Percentiles rank a stretch among this genome's conserved stretches.
These are phyloP conservation scores for Drosophila ironensis DNA, from an alignment of 1,140 invertebrate genomes.

Conservation along the genomic window DNA sequence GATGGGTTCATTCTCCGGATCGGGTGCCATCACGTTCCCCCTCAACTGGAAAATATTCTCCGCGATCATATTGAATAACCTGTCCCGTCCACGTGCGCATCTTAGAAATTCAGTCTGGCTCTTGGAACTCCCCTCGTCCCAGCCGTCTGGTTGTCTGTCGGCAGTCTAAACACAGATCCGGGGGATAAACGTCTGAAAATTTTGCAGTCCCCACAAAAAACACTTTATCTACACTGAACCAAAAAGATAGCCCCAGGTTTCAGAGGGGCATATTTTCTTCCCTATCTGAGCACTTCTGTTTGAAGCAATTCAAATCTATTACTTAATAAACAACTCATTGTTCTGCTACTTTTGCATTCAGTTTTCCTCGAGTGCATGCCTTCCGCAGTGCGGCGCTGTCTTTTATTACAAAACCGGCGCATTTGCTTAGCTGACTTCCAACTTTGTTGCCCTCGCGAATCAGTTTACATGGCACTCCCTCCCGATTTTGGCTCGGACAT, in stretches of 20 bases:
- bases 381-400: conserved; percentile 21
- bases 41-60: neutral
- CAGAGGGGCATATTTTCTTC: no score
- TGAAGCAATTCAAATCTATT: neutral
- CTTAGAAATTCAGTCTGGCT: conserved; percentile 12
- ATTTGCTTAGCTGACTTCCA: conserved; percentile 27
- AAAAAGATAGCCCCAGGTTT: neutral
- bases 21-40: neutral
- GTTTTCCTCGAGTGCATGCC: neutral
- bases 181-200: conserved; percentile 14
- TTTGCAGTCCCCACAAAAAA: conserved; percentile 33
- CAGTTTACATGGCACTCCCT: conserved; percentile 22
- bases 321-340: no score
- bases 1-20: conserved; percentile 13
- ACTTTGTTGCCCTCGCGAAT: conserved; percentile 28
- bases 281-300: neutral
- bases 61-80: neutral
- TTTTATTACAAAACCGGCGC: conserved; percentile 16
- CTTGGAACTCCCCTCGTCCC: neutral
- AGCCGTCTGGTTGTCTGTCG: conserved; percentile 21
- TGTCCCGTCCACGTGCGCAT: conserved; percentile 19
- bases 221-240: conserved; percentile 21
- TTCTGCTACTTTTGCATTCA: neutral
- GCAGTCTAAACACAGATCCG: conserved; percentile 23
- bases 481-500: conserved; percentile 6